Conservation (phyloP, 2,888 invertebrate species). For the Amiota mariae region DNA sequence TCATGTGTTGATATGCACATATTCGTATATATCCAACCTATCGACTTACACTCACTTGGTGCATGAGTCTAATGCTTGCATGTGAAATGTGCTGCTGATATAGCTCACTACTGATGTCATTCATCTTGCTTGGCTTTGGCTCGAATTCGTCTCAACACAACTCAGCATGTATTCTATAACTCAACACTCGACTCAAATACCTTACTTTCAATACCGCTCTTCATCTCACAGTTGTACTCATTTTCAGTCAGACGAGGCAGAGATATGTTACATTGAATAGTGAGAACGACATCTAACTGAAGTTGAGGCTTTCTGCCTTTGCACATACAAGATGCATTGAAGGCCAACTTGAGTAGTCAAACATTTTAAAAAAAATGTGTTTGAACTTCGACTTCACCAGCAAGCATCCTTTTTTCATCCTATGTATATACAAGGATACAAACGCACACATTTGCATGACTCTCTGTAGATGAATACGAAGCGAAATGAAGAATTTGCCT, state of each 20-base stretch:
- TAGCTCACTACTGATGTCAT: conserved; percentile 66
- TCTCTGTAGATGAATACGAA: neutral
- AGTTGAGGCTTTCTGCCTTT: neutral
- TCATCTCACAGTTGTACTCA: neutral
- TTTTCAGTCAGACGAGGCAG: neutral
- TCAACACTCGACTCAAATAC: neutral
- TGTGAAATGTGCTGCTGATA: conserved; percentile 52
- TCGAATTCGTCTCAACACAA: neutral
- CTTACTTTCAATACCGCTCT: neutral
- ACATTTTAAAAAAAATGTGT: too few relatives aligned
- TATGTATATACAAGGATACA: too few relatives aligned
- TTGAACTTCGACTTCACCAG: conserved; percentile 11
- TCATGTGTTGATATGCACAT: neutral
- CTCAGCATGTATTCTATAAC: neutral
- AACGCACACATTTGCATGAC: neutral
- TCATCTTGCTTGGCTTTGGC: conserved; percentile 49
- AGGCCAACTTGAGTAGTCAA: too few relatives aligned
- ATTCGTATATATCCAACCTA: neutral
- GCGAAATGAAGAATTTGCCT: neutral
- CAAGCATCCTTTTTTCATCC: neutral
- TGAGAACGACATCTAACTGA: neutral
- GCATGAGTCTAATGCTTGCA: conserved; percentile 19
- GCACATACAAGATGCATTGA: too few relatives aligned
- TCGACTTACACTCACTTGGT: neutral
- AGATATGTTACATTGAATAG: neutral